These are phyloP conservation scores for Aphrophora alni DNA, from an alignment of 2,888 invertebrate genomes.

Conservation along the genomic window DNA sequence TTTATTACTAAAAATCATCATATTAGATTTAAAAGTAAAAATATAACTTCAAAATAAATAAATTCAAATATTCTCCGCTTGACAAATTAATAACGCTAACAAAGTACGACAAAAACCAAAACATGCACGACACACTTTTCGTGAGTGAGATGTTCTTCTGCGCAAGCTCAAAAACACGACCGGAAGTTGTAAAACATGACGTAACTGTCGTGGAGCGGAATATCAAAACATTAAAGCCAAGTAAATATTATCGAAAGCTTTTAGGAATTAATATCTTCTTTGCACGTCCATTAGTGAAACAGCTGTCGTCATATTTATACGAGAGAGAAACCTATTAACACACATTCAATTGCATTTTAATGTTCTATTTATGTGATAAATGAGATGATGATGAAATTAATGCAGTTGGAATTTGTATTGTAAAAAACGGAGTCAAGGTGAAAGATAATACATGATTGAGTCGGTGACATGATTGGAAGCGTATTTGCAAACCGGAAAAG, in stretches of 20 bases:
- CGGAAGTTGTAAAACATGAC: background rate
- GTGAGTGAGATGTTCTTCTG: background rate
- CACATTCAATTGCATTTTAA: background rate
- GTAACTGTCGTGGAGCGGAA: too few species aligned
- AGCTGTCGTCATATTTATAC: too few species aligned
- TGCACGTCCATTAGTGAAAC: background rate
- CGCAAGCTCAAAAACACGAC: background rate
- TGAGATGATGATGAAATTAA: background rate
- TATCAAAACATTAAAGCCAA: background rate
- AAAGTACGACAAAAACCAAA: background rate
- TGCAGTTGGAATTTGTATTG: background rate
- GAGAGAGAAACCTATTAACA: background rate
- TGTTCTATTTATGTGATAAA: background rate
- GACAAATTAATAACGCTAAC: background rate
- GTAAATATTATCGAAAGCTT: background rate
- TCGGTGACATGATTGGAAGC: too few species aligned
- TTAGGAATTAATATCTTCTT: too few species aligned
- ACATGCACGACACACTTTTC: background rate
- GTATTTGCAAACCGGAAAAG: too few species aligned
- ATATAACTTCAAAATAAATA: background rate
- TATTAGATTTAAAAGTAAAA: background rate
- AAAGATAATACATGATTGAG: too few species aligned
- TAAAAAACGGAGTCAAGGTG: too few species aligned
- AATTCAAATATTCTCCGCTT: background rate
- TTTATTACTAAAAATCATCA: too few species aligned